phyloP scores from a whole-genome alignment of 2,888 invertebrate genomes.

The Diaphora mendica region DNA sequence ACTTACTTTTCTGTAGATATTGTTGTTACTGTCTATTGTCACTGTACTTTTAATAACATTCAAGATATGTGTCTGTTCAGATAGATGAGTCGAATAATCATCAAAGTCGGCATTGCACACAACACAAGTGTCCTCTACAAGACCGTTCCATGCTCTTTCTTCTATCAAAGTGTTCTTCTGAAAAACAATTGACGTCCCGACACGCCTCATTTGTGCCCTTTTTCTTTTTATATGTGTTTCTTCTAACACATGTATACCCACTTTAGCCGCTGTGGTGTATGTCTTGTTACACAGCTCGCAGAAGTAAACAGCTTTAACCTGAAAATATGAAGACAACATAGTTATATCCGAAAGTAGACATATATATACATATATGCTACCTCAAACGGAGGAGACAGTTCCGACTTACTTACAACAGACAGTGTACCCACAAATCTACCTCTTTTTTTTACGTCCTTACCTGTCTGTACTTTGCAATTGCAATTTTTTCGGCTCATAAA shows the following conservation, averaged over 20 bases:
- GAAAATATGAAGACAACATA: not conserved
- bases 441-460: no score
- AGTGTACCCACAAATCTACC: not conserved
- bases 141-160: slow-evolving; percentile 39
- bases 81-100: slow-evolving; percentile 21
- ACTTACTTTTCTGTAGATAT: slow-evolving; percentile 34
- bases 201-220: slow-evolving; percentile 17
- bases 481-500: no score
- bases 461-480: no score
- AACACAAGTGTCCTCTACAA: slow-evolving; percentile 34
- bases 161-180: slow-evolving; percentile 20
- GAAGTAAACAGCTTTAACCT: slow-evolving; percentile 35
- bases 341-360: not conserved
- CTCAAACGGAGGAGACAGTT: no score
- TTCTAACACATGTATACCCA: slow-evolving; percentile 32
- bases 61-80: slow-evolving; percentile 20
- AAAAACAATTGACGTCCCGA: slow-evolving; percentile 14
- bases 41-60: slow-evolving; percentile 35
- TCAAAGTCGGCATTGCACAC: slow-evolving; percentile 39
- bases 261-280: slow-evolving; percentile 31
- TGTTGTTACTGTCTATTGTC: not conserved
- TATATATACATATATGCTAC: no score
- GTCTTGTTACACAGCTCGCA: slow-evolving; percentile 37
- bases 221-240: slow-evolving; percentile 15
- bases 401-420: no score